Percentiles rank a stretch among this genome's conserved stretches.
Evolutionary conservation across 2,797 vertebrate species (phyloP).

Genomic region (Dryobates pubescens): DNA sequence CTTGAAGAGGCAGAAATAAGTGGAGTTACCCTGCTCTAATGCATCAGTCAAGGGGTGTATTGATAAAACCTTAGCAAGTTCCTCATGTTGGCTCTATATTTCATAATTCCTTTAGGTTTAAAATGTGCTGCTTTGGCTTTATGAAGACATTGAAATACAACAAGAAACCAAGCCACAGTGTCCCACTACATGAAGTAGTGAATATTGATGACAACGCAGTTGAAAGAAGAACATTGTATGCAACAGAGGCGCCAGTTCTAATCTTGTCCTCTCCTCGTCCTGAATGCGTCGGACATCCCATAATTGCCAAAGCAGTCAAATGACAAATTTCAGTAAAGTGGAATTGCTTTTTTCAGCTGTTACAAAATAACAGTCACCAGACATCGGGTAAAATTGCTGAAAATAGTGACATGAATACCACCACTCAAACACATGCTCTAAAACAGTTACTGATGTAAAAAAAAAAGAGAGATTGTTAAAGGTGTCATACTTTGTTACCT

Average conservation of each 20-base stretch:
- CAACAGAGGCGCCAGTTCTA: not conserved
- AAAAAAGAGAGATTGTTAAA: not conserved
- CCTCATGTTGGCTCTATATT: not conserved
- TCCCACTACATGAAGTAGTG: not conserved
- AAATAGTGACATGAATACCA: not conserved
- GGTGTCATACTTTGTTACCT: not conserved
- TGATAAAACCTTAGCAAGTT: not conserved
- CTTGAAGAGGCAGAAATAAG: not conserved
- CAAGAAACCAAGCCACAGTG: not conserved
- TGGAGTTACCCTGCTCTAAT: not conserved
- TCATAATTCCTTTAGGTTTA: not conserved
- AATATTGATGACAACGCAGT: not conserved
- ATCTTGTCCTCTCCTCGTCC: slow-evolving; percentile 2
- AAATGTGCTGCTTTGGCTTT: not conserved
- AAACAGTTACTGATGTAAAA: not conserved
- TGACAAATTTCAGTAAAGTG: not conserved
- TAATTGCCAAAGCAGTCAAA: not conserved
- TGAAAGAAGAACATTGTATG: not conserved
- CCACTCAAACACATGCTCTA: not conserved
- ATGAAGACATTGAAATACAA: not conserved
- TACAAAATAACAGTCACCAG: not conserved
- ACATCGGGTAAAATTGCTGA: not conserved
- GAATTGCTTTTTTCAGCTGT: not conserved
- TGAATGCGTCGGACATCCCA: not conserved
- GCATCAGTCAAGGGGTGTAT: not conserved